Base-by-base conservation (phyloP, 2,113 vertebrate species). In the Hydrochoerus hydrochaeris region DNA sequence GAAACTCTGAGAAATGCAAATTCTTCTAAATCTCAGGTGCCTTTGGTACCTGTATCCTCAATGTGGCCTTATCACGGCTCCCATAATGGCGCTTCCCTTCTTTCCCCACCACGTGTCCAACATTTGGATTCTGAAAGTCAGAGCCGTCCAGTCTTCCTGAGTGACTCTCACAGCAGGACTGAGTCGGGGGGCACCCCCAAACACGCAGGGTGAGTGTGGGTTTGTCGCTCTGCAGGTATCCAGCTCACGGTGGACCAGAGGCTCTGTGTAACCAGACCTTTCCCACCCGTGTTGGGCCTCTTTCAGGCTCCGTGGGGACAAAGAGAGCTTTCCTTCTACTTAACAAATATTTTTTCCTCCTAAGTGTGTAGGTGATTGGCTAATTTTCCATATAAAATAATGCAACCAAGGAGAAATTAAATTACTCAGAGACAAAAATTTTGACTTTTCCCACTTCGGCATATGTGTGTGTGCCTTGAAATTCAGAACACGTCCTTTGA, bases 361-460 rank as follows among this genome's bases (percentile, higher is more conserved):
- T 60, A 7, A 7, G 26, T 63, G 3, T 35, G 24, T 71, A 63
- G n/a, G 10, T 49, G 7, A 78, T 14, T n/a, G 82, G 49, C 52
- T 90, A 69, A 63, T 84, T 97, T 95, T 6, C 0, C 12, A 58
- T 7, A 83, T 77, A 19, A 96, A 97, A 44, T 84, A 90, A 85
- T 24, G 41, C 4, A 24, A 69, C 49, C 8, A 22, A 92, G 28
- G 41, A 49, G 3, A 38, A 91, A 41, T 87, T 38, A 67, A 78
- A 78, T 63, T 85, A n/a, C 14, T 13, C 52, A 35, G 77, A 94
- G 69, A 58, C 44, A 75, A 92, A 85, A 69, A 38, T 32, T 58
- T 30, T n/a, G 32, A 78, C 16, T 19, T 86, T 86, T 80, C 65
- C 52, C 24, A 14, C 44, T 62, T 90, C 3, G 73, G 52, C 52